Evolutionary conservation across 2,888 invertebrate species (phyloP), one percentile per base, ranked within the genome.

Genomic region (Danaus chrysippus): DNA sequence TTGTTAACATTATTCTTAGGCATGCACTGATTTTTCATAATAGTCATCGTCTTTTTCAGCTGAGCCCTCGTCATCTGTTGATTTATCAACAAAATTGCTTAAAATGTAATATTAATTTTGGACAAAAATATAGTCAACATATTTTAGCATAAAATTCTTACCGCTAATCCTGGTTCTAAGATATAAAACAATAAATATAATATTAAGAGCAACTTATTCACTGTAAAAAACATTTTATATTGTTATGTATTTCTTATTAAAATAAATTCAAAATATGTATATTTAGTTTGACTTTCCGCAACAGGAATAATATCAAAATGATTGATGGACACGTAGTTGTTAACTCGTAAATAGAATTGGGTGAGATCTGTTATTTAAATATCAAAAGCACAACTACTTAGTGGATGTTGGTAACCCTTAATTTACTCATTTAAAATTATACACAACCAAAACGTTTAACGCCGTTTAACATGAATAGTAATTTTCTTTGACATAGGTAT

Each of bases 11-110:
- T 92, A 43, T 91, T 91, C 81, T 94, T 95, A 3, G 93, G 92
- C 74, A 92, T 86, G 64, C 95, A 95, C 0, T 92, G 86, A 66
- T 93, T 94, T 56, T 94, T 91, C 82, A 94, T 91, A 13, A 93
- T 73, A 74, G 92, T 93, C 0, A 92, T 92, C 0, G 94, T 92
- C 56, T 93, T 92, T 73, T 92, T 92, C 71, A 95, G 82, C 73
- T 95, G 95, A 17, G 93, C 93, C 58, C 88, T 79, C 46, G 91
- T 83, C 89, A 91, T 87, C 91, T 91, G 64, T 17, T 59, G 1
- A 53, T 17, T 1, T n/a, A 49, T 17, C 23, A 56, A 19, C 13
- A 19, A 42, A 12, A 15, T 12, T 10, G 55, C 13, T 19, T 19
- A 46, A 10, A 54, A 42, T 12, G n/a, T 34, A 6, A 34, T 0